Evolutionary conservation across 2,797 vertebrate genomes (phyloP).

Genomic region (Spinus olivaceus): DNA sequence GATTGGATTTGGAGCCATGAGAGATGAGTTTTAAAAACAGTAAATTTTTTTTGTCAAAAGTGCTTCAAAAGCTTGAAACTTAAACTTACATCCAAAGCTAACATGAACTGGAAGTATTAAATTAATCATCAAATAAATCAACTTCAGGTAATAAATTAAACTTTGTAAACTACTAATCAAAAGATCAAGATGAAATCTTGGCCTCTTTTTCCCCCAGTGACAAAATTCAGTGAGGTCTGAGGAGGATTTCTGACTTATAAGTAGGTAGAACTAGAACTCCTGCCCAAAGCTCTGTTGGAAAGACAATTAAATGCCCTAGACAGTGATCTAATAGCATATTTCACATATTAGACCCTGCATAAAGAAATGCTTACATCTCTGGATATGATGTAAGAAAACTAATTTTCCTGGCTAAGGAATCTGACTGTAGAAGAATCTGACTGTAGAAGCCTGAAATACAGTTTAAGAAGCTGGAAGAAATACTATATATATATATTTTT

Average conservation of each 20-base stretch:
- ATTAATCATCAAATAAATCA: not conserved
- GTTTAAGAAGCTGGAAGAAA: not conserved
- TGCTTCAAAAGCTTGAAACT: not conserved
- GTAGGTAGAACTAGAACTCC: not conserved
- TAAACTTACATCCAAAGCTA: not conserved
- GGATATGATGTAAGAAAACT: not conserved
- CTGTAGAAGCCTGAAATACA: not conserved
- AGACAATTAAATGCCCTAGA: not conserved
- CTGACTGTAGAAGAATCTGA: not conserved
- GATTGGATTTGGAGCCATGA: not conserved
- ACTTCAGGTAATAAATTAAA: not conserved
- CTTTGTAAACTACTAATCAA: not conserved
- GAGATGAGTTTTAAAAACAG: not conserved
- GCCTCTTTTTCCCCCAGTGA: not conserved
- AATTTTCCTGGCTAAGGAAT: not conserved
- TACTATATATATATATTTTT: not conserved
- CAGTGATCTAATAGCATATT: not conserved
- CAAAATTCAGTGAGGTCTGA: not conserved
- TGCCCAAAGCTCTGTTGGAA: not conserved
- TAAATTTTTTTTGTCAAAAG: not conserved
- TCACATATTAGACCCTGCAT: not conserved
- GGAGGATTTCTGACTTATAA: not conserved
- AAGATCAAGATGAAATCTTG: not conserved
- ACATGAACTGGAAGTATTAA: not conserved
- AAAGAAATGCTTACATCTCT: not conserved